These are phyloP conservation scores for Xanthostigma xanthostigma DNA, from an alignment of 2,888 invertebrate species.

Conservation along the genomic window DNA sequence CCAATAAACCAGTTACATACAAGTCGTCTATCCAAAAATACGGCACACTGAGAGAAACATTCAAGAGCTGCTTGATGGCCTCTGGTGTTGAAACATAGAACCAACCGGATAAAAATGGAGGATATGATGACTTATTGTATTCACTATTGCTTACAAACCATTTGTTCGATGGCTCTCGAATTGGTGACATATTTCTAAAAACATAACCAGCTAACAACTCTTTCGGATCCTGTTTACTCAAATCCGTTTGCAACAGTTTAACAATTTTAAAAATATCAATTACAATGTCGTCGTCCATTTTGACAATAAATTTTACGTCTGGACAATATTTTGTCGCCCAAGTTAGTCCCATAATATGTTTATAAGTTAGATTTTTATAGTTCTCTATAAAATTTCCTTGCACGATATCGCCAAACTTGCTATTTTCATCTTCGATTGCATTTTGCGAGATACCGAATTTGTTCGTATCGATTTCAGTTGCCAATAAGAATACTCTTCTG, in stretches of 20 bases:
- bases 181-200: slow-evolving; percentile 45
- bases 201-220: slow-evolving; percentile 49
- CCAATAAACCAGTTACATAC: slow-evolving; percentile 66
- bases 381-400: slow-evolving; percentile 66
- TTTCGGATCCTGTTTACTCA: slow-evolving; percentile 17
- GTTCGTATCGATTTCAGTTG: slow-evolving; percentile 36
- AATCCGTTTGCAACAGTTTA: slow-evolving; percentile 27
- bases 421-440: slow-evolving; percentile 44
- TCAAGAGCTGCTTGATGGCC: slow-evolving; percentile 40
- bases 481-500: slow-evolving; percentile 53
- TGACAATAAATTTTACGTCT: slow-evolving; percentile 48
- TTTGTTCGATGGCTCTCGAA: slow-evolving; percentile 52
- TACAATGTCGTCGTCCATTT: slow-evolving; percentile 71
- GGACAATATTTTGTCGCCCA: slow-evolving; percentile 54
- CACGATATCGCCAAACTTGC: slow-evolving; percentile 49
- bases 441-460: slow-evolving; percentile 36
- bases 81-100: slow-evolving; percentile 59
- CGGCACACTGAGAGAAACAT: slow-evolving; percentile 35
- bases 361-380: slow-evolving; percentile 67
- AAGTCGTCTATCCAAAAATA: slow-evolving; percentile 92
- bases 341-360: slow-evolving; percentile 66
- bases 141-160: slow-evolving; percentile 64
- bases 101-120: slow-evolving; percentile 71
- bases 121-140: slow-evolving; percentile 45
- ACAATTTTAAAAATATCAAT: slow-evolving; percentile 47